Base-by-base conservation (phyloP, 2,888 invertebrate genomes). In the Caenorhabditis angaria region DNA sequence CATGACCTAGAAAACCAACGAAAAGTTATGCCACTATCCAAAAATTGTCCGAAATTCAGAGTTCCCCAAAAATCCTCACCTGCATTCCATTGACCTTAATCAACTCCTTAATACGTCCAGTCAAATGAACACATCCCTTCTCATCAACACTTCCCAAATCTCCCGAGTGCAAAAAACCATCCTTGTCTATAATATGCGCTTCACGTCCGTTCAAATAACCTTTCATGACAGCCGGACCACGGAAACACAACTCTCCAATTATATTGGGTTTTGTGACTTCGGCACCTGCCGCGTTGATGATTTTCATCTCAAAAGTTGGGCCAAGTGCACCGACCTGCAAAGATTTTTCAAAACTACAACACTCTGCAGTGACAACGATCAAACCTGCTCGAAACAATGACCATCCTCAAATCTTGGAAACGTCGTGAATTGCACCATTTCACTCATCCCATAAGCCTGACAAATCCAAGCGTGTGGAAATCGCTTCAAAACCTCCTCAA, bases 401-500 rank as follows among this genome's bases (percentile, higher is more conserved):
- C 74, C 69, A 63, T 70, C 41, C 20, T 69, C 63, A 32, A 48
- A 63, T 3, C 56, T 35, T 4, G 74, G 74, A 12, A 74, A 58
- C 4, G 69, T 74, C 8, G 69, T 70, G 56, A 74, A 70, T 29
- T 74, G 74, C 2, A 69, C 69, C 74, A 70, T 74, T 35, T 74
- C 74, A 1, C 69, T 69, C 74, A 74, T 74, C 35, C 74, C 69
- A 29, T 69, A 74, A 2, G 74, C 74, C 27, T 74, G 74, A 25
- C 65, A 68, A 1, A 74, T 47, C 74, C 74, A 74, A 5, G 80
- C 35, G 28, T 68, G 65, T 2, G 82, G 82, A 48, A 83, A 74
- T 10, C 77, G 67, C 20, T 71, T 74, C 35, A 75, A 56, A 12
- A 83, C 63, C 29, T 83, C 83, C 35, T 77, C 78, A 47, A 77